phyloP scores from a whole-genome alignment of 1,140 invertebrate species.

The Cotesia vestalis region DNA sequence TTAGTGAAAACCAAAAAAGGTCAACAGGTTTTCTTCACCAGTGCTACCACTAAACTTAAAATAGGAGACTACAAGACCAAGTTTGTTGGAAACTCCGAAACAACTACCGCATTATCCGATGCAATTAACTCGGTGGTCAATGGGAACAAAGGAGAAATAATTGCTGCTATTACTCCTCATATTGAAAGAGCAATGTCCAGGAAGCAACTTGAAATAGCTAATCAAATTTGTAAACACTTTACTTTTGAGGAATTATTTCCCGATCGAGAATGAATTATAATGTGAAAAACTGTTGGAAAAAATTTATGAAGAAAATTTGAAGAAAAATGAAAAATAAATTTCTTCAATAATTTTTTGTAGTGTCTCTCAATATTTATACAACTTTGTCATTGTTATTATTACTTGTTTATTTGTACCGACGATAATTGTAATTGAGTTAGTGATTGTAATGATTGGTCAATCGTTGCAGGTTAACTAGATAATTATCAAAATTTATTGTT shows the following conservation, averaged over 20 bases:
- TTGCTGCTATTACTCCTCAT: conserved; percentile 46
- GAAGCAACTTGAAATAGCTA: conserved; percentile 43
- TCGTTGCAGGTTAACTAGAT: no score
- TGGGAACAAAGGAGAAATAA: conserved; percentile 48
- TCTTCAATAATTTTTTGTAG: no score
- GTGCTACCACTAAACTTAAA: conserved; percentile 47
- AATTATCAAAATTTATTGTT: no score
- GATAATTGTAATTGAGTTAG: no score
- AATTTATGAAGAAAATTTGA: no score
- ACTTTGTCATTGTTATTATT: no score
- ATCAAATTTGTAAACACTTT: conserved; percentile 54
- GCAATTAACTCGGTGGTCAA: conserved; percentile 48
- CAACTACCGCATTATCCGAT: conserved; percentile 42
- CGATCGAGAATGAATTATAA: conserved; percentile 46
- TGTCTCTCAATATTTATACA: no score
- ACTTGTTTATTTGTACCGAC: no score
- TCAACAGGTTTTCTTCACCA: conserved; percentile 44
- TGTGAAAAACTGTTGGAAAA: no score
- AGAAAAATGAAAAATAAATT: no score
- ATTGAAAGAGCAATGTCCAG: conserved; percentile 51
- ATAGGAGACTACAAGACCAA: conserved; percentile 45
- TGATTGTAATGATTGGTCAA: no score
- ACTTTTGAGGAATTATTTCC: conserved; percentile 58
- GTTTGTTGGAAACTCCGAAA: conserved; percentile 37
- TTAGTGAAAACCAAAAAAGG: conserved; percentile 40